phyloP scores from a whole-genome alignment of 2,888 invertebrate genomes.

The Macaria notata region DNA sequence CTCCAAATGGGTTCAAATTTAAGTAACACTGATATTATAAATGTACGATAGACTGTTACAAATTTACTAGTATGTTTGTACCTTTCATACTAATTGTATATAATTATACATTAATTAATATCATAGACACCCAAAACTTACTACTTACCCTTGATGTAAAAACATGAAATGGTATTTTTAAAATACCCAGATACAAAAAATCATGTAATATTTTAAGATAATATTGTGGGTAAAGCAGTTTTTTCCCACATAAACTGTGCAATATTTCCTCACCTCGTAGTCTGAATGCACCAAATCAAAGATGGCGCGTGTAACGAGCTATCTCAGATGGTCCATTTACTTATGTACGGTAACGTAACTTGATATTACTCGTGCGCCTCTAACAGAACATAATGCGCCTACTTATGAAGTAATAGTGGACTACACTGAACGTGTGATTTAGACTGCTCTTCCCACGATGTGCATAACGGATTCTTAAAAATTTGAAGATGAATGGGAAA shows the following conservation, averaged over 20 bases:
- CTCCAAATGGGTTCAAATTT: no score
- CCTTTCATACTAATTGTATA: no score
- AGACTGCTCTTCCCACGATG: conserved; percentile 16
- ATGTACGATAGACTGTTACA: no score
- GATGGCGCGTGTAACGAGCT: conserved; percentile 20
- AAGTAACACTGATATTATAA: no score
- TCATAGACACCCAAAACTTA: no score
- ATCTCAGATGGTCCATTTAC: conserved; percentile 21
- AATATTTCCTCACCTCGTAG: background rate
- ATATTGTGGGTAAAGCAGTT: background rate
- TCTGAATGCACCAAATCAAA: conserved; percentile 13
- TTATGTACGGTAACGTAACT: conserved; percentile 24
- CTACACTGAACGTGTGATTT: conserved; percentile 12
- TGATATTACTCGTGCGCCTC: conserved; percentile 19
- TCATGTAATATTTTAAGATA: background rate
- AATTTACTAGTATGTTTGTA: no score
- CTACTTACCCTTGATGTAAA: no score
- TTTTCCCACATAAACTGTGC: background rate
- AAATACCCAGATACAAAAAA: no score
- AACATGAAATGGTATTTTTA: no score
- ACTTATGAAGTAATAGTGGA: conserved; percentile 25
- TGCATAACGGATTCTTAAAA: conserved; percentile 11
- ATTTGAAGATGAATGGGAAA: background rate
- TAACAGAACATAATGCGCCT: conserved; percentile 21
- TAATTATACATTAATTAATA: no score